Percentiles rank a stretch among this genome's conserved stretches.
Conservation (phyloP, 2,113 vertebrate genomes). For the Blennius ocellaris region DNA sequence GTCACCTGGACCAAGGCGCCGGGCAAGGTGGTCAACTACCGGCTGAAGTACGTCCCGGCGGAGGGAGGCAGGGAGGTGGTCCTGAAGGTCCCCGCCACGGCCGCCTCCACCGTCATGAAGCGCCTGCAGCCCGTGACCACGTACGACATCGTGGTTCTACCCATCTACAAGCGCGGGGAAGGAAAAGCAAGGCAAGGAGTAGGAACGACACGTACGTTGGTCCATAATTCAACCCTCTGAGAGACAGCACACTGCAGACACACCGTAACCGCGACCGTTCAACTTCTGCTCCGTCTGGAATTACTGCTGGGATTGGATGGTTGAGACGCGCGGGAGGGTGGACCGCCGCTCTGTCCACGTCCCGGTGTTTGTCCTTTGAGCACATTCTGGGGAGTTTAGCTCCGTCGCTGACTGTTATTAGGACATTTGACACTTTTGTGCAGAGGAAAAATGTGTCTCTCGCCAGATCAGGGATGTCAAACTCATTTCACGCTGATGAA, state of each 20-base stretch:
- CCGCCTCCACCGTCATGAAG: conserved; percentile 86
- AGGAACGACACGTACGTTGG: conserved; percentile 94
- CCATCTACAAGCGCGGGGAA: conserved; percentile 90
- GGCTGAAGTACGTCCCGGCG: conserved; percentile 85
- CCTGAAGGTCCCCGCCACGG: conserved; percentile 82
- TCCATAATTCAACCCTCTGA: conserved; percentile 79
- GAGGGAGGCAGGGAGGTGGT: conserved; percentile 85
- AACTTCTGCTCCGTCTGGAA: conserved; percentile 7
- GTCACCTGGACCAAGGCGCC: conserved; percentile 89
- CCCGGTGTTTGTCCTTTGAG: too few species aligned
- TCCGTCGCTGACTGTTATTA: too few species aligned
- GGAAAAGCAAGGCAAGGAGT: conserved; percentile 96
- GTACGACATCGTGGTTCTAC: conserved; percentile 89
- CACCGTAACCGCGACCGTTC: conserved; percentile 13
- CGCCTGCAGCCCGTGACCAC: conserved; percentile 88
- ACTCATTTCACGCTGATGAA: too few species aligned
- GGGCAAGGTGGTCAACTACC: conserved; percentile 89
- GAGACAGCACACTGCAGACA: conserved; percentile 50
- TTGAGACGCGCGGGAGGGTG: too few species aligned
- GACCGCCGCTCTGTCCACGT: too few species aligned
- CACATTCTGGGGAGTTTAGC: too few species aligned
- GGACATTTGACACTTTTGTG: too few species aligned
- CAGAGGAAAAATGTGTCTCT: too few species aligned
- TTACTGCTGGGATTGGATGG: not conserved
- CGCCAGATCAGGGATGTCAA: too few species aligned